Conservation (phyloP, 2,113 vertebrate genomes). For the Gavia stellata region DNA sequence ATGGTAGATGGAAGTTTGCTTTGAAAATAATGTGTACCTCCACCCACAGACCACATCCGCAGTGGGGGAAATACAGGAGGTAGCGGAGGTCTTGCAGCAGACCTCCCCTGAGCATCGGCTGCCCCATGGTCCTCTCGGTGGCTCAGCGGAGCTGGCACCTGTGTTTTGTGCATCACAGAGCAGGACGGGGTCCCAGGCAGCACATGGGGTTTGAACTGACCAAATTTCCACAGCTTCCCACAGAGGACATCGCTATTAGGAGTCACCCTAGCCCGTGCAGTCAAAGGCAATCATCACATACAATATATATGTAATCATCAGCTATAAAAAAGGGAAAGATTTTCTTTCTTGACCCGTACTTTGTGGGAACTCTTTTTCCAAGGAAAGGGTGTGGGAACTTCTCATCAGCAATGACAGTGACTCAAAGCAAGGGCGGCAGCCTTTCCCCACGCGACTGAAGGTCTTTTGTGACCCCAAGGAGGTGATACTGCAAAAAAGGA, state of each 20-base stretch:
- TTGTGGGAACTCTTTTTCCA: background rate
- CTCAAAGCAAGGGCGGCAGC: background rate
- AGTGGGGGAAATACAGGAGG: background rate
- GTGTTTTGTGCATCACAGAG: background rate
- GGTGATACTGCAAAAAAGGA: background rate
- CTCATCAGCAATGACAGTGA: background rate
- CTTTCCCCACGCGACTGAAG: background rate
- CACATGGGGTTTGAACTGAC: background rate
- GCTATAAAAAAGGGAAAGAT: background rate
- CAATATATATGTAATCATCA: background rate
- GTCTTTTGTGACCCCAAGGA: background rate
- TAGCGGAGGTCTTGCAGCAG: background rate
- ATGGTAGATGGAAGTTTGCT: background rate
- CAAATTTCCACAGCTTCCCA: background rate
- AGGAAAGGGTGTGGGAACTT: background rate
- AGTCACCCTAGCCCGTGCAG: background rate
- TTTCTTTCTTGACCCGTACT: background rate
- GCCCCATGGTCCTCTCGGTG: accelerated
- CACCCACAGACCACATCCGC: background rate
- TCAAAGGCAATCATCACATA: background rate
- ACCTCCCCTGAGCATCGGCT: accelerated
- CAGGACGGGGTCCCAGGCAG: background rate
- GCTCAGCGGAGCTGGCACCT: background rate
- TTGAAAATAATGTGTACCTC: background rate
- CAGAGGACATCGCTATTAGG: background rate